These are phyloP conservation scores for Lasioglossum malachurum DNA, from an alignment of 2,888 invertebrate species.

Conservation along the genomic window DNA sequence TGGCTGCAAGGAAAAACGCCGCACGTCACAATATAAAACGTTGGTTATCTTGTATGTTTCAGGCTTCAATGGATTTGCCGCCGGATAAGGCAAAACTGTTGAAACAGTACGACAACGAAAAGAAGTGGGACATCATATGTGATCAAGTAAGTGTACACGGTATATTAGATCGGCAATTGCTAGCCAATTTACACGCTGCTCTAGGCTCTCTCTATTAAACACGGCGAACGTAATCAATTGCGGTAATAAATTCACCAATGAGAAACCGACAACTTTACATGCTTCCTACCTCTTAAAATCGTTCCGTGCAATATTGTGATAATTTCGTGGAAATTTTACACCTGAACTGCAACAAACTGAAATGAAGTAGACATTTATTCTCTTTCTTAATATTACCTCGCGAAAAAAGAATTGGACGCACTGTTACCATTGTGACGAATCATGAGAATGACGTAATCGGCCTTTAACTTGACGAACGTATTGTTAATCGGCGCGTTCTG, in stretches of 20 bases:
- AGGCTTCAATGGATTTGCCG: constrained; percentile 99
- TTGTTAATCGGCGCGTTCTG: constrained; percentile 53
- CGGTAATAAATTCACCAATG: neutral
- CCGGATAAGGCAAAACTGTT: constrained; percentile 99
- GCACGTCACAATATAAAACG: neutral
- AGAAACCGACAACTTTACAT: neutral
- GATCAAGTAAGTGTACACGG: constrained; percentile 91
- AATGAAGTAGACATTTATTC: neutral
- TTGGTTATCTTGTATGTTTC: constrained; percentile 85
- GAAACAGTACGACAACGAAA: constrained; percentile 98
- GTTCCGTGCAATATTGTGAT: neutral
- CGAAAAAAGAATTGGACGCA: constrained; percentile 30
- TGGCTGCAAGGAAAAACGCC: no score
- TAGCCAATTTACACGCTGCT: neutral
- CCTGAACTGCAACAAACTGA: neutral
- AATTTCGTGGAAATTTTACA: neutral
- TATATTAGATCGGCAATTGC: neutral
- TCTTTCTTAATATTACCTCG: neutral
- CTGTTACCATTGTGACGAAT: constrained; percentile 31
- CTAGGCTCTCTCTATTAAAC: neutral
- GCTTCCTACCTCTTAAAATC: neutral
- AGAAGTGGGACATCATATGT: constrained; percentile 99
- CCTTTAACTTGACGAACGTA: constrained; percentile 44
- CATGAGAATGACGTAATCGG: constrained; percentile 57
- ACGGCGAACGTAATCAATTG: neutral